Evolutionary conservation across 2,113 vertebrate genomes (phyloP).

Genomic region (Lophochroa leadbeateri): DNA sequence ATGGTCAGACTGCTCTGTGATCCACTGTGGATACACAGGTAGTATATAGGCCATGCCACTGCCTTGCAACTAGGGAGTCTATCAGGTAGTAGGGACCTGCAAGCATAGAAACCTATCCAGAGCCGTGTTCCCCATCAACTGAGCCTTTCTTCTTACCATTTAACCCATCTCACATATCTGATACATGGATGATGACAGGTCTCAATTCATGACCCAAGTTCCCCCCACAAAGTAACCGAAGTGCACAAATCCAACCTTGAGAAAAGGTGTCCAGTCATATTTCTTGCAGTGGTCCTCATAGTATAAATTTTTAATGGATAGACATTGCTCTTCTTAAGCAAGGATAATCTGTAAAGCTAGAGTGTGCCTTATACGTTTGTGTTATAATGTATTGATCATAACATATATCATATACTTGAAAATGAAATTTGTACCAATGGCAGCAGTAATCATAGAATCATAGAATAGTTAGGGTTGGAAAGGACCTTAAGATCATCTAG

Average conservation of each 20-base stretch:
- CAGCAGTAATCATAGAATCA: neutral
- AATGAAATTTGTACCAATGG: neutral
- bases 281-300: neutral
- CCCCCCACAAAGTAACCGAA: neutral
- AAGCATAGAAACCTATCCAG: neutral
- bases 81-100: neutral
- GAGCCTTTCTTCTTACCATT: neutral
- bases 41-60: neutral
- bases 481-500: neutral
- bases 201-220: neutral
- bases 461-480: neutral
- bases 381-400: neutral
- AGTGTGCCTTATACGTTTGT: neutral
- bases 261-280: neutral
- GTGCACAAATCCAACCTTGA: neutral
- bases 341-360: neutral
- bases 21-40: neutral
- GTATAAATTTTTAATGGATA: neutral
- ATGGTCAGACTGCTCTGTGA: neutral
- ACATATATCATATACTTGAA: neutral
- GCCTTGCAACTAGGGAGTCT: neutral
- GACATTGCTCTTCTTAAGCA: neutral
- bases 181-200: neutral
- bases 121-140: fast-evolving
- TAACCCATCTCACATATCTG: neutral